phyloP scores from a whole-genome alignment of 2,797 vertebrate species.

The Amblyraja radiata region DNA sequence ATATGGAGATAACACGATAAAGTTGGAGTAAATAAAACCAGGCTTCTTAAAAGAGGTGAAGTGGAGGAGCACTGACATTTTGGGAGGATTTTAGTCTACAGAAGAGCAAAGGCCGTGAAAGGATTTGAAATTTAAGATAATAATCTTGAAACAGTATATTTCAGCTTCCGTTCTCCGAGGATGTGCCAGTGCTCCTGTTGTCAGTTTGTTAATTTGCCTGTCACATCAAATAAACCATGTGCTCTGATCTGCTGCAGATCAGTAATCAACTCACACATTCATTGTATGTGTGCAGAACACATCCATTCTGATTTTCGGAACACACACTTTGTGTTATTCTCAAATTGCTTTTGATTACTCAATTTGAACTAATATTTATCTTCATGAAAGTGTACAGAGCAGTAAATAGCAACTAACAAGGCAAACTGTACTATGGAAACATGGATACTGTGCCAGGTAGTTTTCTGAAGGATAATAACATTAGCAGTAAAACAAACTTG shows the following conservation, averaged over 20 bases:
- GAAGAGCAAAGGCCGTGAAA: background rate
- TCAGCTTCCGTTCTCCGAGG: no score
- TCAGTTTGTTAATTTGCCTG: background rate
- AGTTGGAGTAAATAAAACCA: no score
- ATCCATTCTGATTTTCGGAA: background rate
- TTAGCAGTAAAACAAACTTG: background rate
- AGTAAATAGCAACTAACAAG: background rate
- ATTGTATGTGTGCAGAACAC: background rate
- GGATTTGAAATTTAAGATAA: background rate
- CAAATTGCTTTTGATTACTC: background rate
- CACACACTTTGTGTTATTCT: background rate
- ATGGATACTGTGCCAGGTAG: background rate
- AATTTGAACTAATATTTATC: background rate
- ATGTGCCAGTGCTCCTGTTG: background rate
- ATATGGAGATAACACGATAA: no score
- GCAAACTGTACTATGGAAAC: background rate
- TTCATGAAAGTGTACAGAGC: background rate
- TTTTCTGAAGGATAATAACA: conserved; percentile 3
- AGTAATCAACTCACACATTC: background rate
- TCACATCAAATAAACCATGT: background rate
- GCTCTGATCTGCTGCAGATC: background rate
- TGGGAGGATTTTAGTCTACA: background rate
- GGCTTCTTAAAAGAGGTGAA: no score
- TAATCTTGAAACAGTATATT: background rate
- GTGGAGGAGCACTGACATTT: no score